Percentiles rank a stretch among this genome's conserved stretches.
These are phyloP conservation scores for Chromobotia macracanthus DNA, from an alignment of 2,797 vertebrate species.

Conservation along the genomic window DNA sequence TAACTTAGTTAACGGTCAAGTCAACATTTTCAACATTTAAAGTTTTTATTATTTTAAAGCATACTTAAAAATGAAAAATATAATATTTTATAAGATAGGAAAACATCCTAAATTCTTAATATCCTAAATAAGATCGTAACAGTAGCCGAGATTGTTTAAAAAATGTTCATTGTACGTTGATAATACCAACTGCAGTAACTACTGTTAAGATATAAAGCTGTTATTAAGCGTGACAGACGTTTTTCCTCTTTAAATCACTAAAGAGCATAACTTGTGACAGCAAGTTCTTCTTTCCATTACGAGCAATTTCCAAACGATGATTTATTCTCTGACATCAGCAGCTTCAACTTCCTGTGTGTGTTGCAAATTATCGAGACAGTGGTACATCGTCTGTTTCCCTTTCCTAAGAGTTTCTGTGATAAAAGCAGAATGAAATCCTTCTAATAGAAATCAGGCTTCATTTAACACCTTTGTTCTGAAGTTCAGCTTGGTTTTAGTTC, in stretches of 20 bases:
- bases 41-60: background rate
- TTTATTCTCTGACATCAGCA: conserved; percentile 3
- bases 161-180: too few species aligned
- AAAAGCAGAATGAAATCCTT: background rate
- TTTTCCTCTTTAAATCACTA: background rate
- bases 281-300: conserved; percentile 50
- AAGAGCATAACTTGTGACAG: background rate
- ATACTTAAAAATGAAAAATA: too few species aligned
- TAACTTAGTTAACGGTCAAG: background rate
- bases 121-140: too few species aligned
- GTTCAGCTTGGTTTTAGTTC: background rate
- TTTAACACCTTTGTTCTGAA: background rate
- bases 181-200: too few species aligned
- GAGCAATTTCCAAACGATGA: background rate
- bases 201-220: too few species aligned
- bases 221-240: too few species aligned
- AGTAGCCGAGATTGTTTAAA: too few species aligned
- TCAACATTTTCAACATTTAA: background rate
- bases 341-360: background rate
- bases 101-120: too few species aligned
- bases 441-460: background rate
- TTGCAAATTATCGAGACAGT: background rate
- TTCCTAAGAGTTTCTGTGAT: background rate
- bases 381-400: background rate
- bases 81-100: too few species aligned